Conservation (phyloP, 2,888 invertebrate species). For the Pandemis cinnamomeana region DNA sequence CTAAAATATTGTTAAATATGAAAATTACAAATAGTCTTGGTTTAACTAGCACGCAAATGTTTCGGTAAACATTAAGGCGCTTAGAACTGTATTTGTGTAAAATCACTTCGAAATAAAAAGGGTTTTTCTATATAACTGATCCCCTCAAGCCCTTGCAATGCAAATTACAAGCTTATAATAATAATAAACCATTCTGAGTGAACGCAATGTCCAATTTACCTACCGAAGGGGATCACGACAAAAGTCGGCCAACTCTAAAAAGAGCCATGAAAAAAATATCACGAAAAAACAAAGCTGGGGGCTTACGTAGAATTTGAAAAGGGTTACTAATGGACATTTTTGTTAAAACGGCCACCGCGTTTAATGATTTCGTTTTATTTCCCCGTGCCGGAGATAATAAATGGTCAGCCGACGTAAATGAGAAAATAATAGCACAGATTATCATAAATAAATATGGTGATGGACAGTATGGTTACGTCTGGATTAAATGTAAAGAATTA, state of each 20-base stretch:
- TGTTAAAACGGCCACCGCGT: constrained; percentile 60
- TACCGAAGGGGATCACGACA: constrained; percentile 31
- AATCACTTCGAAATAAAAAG: neutral
- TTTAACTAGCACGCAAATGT: too few species aligned
- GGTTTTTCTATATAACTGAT: constrained; percentile 25
- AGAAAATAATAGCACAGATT: constrained; percentile 47
- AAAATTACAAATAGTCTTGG: too few species aligned
- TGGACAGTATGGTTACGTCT: constrained; percentile 16
- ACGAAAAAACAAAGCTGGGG: constrained; percentile 56
- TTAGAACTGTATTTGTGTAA: neutral
- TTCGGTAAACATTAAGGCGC: too few species aligned
- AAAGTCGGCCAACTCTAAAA: constrained; percentile 43
- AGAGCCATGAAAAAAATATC: constrained; percentile 44
- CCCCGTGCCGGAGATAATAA: constrained; percentile 55
- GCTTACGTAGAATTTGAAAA: constrained; percentile 67
- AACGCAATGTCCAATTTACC: constrained; percentile 31
- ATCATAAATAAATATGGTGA: constrained; percentile 33
- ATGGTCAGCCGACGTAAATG: constrained; percentile 50
- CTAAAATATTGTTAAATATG: too few species aligned
- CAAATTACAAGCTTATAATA: constrained; percentile 27
- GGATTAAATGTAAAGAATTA: constrained; percentile 7
- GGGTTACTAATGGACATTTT: constrained; percentile 71
- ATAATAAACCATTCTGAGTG: constrained; percentile 32
- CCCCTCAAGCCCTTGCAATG: constrained; percentile 18
- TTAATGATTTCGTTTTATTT: constrained; percentile 55